phyloP scores from a whole-genome alignment of 2,797 vertebrate species.

The Sebastes goodei region DNA sequence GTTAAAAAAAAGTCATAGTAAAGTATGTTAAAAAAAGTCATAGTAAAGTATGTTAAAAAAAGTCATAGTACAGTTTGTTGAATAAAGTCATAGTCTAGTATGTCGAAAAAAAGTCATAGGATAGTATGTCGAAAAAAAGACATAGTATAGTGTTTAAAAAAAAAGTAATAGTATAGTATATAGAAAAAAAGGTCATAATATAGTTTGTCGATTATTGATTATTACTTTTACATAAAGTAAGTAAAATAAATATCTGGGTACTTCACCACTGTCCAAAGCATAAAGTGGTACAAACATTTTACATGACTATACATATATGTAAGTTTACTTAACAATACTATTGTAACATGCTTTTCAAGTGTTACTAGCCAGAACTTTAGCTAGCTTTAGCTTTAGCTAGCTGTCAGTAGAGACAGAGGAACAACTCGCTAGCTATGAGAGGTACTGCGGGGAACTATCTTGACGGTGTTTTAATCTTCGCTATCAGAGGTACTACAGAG shows the following conservation, averaged over 20 bases:
- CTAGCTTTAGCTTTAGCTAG: not conserved
- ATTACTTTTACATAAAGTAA: not conserved
- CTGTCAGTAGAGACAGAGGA: not conserved
- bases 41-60: too few species aligned
- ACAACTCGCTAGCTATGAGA: not conserved
- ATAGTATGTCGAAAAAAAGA: accelerated
- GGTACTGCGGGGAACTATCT: too few species aligned
- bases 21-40: too few species aligned
- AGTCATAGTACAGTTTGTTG: too few species aligned
- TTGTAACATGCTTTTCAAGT: not conserved
- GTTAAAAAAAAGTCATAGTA: too few species aligned
- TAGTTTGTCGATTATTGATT: too few species aligned
- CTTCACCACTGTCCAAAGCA: not conserved
- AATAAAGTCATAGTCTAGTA: too few species aligned
- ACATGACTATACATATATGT: not conserved
- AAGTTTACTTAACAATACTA: not conserved
- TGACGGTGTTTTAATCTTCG: too few species aligned
- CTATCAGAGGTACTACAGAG: not conserved
- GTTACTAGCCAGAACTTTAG: not conserved
- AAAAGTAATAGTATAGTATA: too few species aligned
- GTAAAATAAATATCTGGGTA: not conserved
- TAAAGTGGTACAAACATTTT: not conserved
- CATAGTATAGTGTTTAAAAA: accelerated
- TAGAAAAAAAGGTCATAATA: too few species aligned
- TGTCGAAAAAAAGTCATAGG: too few species aligned